A percentile compares a stretch with the other conserved stretches of the same genome.
phyloP scores from a whole-genome alignment of 2,113 vertebrate genomes.

The Drymodes brunneopygia region DNA sequence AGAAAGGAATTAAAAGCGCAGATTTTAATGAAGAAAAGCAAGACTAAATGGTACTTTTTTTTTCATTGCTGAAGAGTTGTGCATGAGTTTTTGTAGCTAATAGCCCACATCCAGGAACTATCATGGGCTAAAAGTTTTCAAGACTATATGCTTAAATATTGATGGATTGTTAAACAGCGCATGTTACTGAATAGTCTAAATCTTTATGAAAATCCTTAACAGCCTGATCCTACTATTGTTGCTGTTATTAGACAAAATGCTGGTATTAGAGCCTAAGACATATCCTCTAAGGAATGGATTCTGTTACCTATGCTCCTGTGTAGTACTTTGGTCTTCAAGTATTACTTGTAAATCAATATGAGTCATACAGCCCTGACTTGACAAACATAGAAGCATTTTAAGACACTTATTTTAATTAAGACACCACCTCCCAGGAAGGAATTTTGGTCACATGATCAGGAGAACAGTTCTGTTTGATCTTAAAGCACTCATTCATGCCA shows the following conservation, averaged over 20 bases:
- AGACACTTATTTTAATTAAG: neutral
- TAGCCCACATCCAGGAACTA: neutral
- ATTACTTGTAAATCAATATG: neutral
- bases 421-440: neutral
- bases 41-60: neutral
- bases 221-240: neutral
- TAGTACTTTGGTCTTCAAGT: neutral
- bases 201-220: neutral
- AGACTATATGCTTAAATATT: neutral
- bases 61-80: neutral
- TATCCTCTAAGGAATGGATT: neutral
- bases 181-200: neutral
- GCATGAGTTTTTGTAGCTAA: neutral
- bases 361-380: neutral
- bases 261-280: neutral
- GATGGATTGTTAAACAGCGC: neutral
- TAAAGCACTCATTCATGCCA: neutral
- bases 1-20: slow-evolving; percentile 12
- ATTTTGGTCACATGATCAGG: neutral
- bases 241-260: neutral
- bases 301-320: neutral
- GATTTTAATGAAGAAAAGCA: slow-evolving; percentile 25
- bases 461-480: neutral
- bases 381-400: neutral
- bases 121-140: neutral